These are phyloP conservation scores for Margaritifera margaritifera DNA, from an alignment of 2,888 invertebrate species.

Conservation along the genomic window DNA sequence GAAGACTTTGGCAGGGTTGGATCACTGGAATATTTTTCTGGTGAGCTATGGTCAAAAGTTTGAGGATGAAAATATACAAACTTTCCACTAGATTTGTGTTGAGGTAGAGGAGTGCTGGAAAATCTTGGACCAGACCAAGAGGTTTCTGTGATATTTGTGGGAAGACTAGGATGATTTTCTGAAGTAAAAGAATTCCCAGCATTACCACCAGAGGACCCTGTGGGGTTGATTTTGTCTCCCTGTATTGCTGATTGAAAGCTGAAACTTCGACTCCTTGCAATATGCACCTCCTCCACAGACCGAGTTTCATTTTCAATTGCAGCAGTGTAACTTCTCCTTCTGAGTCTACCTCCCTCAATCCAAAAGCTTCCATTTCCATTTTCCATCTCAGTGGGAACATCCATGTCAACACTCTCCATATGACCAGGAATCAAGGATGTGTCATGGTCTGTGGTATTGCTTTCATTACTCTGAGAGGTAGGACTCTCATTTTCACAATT, in stretches of 20 bases:
- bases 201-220: constrained; percentile 9
- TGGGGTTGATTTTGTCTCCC: constrained; percentile 33
- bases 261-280: constrained; percentile 35
- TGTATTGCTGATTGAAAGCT: constrained; percentile 58
- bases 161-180: no score
- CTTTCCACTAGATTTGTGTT: constrained; percentile 9
- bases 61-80: constrained; percentile 17
- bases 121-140: constrained; percentile 13
- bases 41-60: no score
- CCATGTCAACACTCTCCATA: constrained; percentile 7
- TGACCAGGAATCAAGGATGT: constrained; percentile 10
- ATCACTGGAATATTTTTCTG: no score
- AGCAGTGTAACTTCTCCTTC: constrained; percentile 39
- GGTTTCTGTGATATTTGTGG: no score
- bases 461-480: constrained; percentile 30
- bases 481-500: constrained; percentile 24
- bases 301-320: constrained; percentile 35
- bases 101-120: constrained; percentile 30
- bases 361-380: background rate
- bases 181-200: background rate
- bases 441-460: constrained; percentile 23
- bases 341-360: constrained; percentile 3
- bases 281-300: constrained; percentile 14
- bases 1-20: no score
- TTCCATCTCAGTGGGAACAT: background rate